Conservation (phyloP, 2,888 invertebrate species). For the Automeris io region DNA sequence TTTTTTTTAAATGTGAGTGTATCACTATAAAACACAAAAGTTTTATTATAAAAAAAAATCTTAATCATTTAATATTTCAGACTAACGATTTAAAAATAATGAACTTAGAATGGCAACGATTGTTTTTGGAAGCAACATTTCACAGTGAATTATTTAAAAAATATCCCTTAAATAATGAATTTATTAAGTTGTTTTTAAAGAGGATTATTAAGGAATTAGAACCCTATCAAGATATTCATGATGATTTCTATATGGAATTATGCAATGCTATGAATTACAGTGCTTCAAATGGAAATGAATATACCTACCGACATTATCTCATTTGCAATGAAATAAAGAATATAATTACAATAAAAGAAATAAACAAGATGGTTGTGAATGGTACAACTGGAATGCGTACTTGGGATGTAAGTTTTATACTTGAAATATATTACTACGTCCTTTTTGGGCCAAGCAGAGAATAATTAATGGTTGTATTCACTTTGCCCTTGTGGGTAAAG, state of each 20-base stretch:
- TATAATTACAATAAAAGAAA: slow-evolving; percentile 81
- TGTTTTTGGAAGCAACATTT: slow-evolving; percentile 77
- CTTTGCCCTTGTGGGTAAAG: too few relatives aligned
- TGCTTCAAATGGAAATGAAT: slow-evolving; percentile 32
- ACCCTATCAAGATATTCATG: slow-evolving; percentile 76
- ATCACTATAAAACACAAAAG: background rate
- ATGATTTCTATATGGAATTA: slow-evolving; percentile 79
- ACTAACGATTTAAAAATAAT: slow-evolving; percentile 33
- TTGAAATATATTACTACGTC: too few relatives aligned
- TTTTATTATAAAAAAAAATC: background rate
- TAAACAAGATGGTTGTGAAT: slow-evolving; percentile 82
- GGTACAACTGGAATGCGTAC: slow-evolving; percentile 88
- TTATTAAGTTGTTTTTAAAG: slow-evolving; percentile 81
- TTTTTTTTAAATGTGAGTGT: slow-evolving; percentile 31
- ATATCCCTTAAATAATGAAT: slow-evolving; percentile 79
- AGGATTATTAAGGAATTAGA: slow-evolving; percentile 78
- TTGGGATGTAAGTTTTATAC: slow-evolving; percentile 80
- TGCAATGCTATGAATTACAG: slow-evolving; percentile 66
- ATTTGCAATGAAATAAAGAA: slow-evolving; percentile 44
- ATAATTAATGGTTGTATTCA: too few relatives aligned
- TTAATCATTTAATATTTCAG: slow-evolving; percentile 40
- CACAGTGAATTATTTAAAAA: slow-evolving; percentile 66
- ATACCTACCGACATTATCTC: slow-evolving; percentile 81
- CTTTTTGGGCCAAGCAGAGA: too few relatives aligned
- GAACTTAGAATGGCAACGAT: slow-evolving; percentile 75